Evolutionary conservation across 1,140 invertebrate genomes (phyloP).

Genomic region (Drosophila prosaltans): DNA sequence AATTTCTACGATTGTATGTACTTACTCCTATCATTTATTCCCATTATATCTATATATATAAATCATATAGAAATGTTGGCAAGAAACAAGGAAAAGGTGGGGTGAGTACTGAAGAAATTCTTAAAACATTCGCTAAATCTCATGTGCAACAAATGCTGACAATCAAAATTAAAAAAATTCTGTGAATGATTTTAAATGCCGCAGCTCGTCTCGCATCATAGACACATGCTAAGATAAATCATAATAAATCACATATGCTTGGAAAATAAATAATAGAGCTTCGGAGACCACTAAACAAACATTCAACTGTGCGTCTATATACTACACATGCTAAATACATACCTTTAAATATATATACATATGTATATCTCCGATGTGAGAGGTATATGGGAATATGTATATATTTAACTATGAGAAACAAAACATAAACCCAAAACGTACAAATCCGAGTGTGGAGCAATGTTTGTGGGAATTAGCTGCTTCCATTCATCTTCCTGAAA

Average conservation of each 20-base stretch:
- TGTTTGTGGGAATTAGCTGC: slow-evolving; percentile 59
- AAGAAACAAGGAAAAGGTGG: neutral
- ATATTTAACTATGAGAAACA: slow-evolving; percentile 24
- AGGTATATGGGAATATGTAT: slow-evolving; percentile 8
- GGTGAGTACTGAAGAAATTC: neutral
- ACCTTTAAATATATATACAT: slow-evolving; percentile 15
- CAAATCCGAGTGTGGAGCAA: slow-evolving; percentile 35
- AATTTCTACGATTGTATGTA: neutral
- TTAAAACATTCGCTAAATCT: slow-evolving; percentile 22
- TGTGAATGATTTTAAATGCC: slow-evolving; percentile 59
- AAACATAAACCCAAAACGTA: slow-evolving; percentile 41
- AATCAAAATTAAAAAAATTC: slow-evolving; percentile 5
- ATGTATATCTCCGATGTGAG: neutral
- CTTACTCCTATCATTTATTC: neutral
- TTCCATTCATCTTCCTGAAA: slow-evolving; percentile 54
- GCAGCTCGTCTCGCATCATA: slow-evolving; percentile 14
- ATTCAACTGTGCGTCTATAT: slow-evolving; percentile 23
- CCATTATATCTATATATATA: slow-evolving; percentile 17
- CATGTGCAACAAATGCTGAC: slow-evolving; percentile 39
- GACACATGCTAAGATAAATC: slow-evolving; percentile 65
- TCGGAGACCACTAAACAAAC: slow-evolving; percentile 44
- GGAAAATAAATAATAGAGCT: slow-evolving; percentile 50
- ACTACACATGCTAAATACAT: slow-evolving; percentile 14
- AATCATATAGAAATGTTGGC: slow-evolving; percentile 18
- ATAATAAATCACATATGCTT: slow-evolving; percentile 69